These are phyloP conservation scores for Tetranychus piercei DNA, from an alignment of 2,888 invertebrate genomes.

Conservation along the genomic window DNA sequence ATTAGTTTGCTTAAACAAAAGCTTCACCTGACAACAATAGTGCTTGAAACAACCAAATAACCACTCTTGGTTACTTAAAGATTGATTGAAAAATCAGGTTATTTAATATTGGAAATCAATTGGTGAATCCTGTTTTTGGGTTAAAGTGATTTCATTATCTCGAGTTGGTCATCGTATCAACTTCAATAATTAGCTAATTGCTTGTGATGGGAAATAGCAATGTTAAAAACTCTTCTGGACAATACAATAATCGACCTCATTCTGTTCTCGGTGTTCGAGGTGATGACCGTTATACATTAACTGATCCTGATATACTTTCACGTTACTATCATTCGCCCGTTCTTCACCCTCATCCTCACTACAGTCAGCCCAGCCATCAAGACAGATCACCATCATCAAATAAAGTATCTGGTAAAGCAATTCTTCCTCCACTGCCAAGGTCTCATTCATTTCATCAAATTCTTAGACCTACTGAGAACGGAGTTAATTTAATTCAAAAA, in stretches of 20 bases:
- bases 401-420: slow-evolving; percentile 6
- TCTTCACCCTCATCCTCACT: not conserved
- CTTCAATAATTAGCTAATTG: not conserved
- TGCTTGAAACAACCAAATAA: too few relatives aligned
- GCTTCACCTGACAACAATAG: too few relatives aligned
- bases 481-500: slow-evolving; percentile 17
- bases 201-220: slow-evolving; percentile 8
- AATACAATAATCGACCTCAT: slow-evolving; percentile 10
- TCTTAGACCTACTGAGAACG: slow-evolving; percentile 20
- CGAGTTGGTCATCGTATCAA: not conserved
- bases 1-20: too few relatives aligned
- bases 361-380: not conserved
- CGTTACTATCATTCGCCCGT: not conserved
- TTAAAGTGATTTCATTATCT: not conserved
- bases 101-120: not conserved
- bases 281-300: slow-evolving; percentile 5
- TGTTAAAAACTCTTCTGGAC: not conserved
- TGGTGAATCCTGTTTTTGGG: not conserved
- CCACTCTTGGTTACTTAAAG: too few relatives aligned
- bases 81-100: not conserved
- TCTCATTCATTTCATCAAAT: slow-evolving; percentile 22
- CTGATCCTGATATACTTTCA: slow-evolving; percentile 2
- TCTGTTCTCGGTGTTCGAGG: slow-evolving; percentile 12
- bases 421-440: slow-evolving; percentile 20
- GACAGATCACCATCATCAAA: not conserved